Base-by-base conservation (phyloP, 2,888 invertebrate genomes). In the Charanyca ferruginea region DNA sequence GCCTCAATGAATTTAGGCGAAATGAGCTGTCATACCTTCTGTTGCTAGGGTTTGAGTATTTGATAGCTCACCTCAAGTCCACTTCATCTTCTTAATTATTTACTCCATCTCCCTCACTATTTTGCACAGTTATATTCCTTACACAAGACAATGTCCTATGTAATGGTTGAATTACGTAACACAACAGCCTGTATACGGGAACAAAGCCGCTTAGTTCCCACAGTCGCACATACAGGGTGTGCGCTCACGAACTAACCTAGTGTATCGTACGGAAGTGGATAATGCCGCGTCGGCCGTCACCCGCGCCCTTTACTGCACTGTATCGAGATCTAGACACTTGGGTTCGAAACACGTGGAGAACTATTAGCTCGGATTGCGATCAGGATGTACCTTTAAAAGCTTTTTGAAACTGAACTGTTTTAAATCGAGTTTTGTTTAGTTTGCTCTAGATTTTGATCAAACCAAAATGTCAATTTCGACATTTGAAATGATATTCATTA, bases 211-310 rank as follows among this genome's bases (percentile, higher is more conserved):
- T 87, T 82, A 85, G 91, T 95, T 95, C 95, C 95, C 95, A 95
- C 95, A 95, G 93, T 93, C 92, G 87, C 90, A 91, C 88, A 91
- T 91, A 94, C 91, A 91, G 93, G 92, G 92, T 94, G 94, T 89
- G 91, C 89, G 88, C 87, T 93, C 94, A 95, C 95, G 95, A 94
- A 91, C 85, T 93, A 92, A 92, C 93, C 93, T 87, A 91, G 90
- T 91, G 89, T 90, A 89, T 90, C 88, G 91, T 89, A 85, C 92
- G 94, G 94, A 94, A 94, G 93, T 93, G 89, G 87, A 92, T 91
- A 93, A 93, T 91, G 93, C 89, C 90, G 90, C 82, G 80, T 59
- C 48, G 88, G 83, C 87, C 89, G 93, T 94, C 94, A 94, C 94
- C 94, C 93, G 90, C 90, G 93, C 90, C 94, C 94, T 93, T 93